Percentiles rank a stretch among this genome's conserved stretches.
phyloP scores from a whole-genome alignment of 2,888 invertebrate species.

The Apamea monoglypha region DNA sequence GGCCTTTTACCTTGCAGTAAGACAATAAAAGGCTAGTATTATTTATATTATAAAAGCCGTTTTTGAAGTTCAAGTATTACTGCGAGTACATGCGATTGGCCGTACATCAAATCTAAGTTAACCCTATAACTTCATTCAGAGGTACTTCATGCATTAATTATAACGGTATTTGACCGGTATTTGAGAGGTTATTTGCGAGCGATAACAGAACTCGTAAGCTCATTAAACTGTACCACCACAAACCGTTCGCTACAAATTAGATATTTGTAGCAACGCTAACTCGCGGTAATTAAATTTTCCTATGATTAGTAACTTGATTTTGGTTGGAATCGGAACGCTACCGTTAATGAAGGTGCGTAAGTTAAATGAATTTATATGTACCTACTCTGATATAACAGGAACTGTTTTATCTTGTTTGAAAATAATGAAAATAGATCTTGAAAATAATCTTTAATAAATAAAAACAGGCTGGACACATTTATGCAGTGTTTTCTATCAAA shows the following conservation, averaged over 20 bases:
- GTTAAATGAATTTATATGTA: not conserved
- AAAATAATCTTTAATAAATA: not conserved
- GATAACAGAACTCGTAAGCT: constrained; percentile 65
- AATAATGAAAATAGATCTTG: too few species aligned
- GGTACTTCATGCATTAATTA: constrained; percentile 27
- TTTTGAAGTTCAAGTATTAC: not conserved
- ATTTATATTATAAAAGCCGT: not conserved
- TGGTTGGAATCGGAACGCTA: constrained; percentile 71
- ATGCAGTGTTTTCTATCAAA: not conserved
- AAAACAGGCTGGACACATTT: not conserved
- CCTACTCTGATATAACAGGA: not conserved
- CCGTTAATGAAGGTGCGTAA: constrained; percentile 60
- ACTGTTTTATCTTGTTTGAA: too few species aligned
- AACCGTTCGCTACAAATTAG: constrained; percentile 62
- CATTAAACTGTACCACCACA: constrained; percentile 68
- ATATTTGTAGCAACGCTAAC: constrained; percentile 74
- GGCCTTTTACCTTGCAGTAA: not conserved
- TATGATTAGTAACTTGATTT: constrained; percentile 74
- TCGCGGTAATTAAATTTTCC: constrained; percentile 79
- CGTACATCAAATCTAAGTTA: constrained; percentile 1
- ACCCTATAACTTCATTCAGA: constrained; percentile 14
- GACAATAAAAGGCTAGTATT: not conserved
- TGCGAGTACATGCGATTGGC: too few species aligned
- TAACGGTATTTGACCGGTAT: constrained; percentile 37
- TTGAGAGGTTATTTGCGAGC: constrained; percentile 56